Evolutionary conservation across 2,113 vertebrate genomes (phyloP), one percentile per base, ranked within the genome.

Genomic region (Catharus minimus): DNA sequence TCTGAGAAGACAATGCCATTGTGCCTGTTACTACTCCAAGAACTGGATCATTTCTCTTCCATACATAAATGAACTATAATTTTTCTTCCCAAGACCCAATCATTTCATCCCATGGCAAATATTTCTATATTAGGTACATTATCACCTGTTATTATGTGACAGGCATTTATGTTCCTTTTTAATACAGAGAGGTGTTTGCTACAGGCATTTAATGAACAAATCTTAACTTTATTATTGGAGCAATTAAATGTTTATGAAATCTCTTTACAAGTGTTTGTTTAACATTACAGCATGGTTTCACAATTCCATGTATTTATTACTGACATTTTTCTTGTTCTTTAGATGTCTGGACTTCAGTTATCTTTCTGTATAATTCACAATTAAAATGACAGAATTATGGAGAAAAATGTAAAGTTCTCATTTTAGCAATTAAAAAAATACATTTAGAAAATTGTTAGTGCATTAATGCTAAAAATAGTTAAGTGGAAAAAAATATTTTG

Each of bases 1-100:
- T 99, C 99, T 99, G 95, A 64, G 94, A 95, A 90, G 56, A 67
- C 73, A 97, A 90, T 16, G 30, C 4, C 49, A 5, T 26, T 38
- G 20, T 44, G 13, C 17, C 21, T 4, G 4, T 91, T 88, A 91
- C 7, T 56, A 16, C 5, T 30, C 21, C 21, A 68, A 2, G 1
- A 73, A 57, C 10, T 27, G 32, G 44, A 55, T 50, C 5, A 55
- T 5, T 65, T 43, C 2, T 23, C 53, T 75, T 80, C 53, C 19
- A 78, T 67, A 52, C 5, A 55, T 14, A 41, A 86, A 33, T 7
- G 3, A 49, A 72, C 10, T 39, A 19, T 5, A 4, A 65, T 36
- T 65, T 93, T 81, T 33, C 24, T 77, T 68, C 15, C 11, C 9
- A 56, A 26, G 28, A 57, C 33, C 32, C 5, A 57, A 18, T 30